Base-by-base conservation (phyloP, 1,140 invertebrate genomes). In the Yoshiicerus persimilis region DNA sequence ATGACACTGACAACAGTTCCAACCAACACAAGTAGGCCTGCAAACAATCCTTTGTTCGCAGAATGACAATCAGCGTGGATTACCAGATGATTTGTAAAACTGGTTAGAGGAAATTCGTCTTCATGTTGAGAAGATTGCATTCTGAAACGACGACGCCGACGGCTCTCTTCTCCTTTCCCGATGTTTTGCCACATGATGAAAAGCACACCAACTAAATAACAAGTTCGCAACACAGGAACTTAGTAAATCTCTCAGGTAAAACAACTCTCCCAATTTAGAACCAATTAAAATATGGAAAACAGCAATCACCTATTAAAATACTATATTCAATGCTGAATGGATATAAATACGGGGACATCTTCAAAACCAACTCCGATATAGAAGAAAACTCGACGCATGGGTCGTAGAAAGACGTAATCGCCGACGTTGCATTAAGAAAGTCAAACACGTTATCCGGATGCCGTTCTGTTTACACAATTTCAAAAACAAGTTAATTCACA, bases 311-410 rank as follows among this genome's bases (percentile, higher is more conserved):
- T 85, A 96, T 94, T 62, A 96, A 93, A 91, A 96, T 95, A 91
- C 94, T 95, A 91, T 95, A 96, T 92, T 96, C 95, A 27, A 96
- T 95, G 88, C 94, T 95, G 92, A 96, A 96, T 5, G 95, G 95
- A 91, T 95, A 96, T 16, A 96, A 92, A 91, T 96, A 96, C 0
- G 95, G 95, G 4, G 95, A 95, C 89, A 95, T 93, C 91, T 94
- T 89, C 75, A 92, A 91, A 70, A 92, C 91, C 86, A 92, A 89
- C 91, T 94, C 93, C 88, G 94, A 93, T 36, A 95, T 94, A 4
- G 93, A 90, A 4, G 92, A 93, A 34, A 94, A 89, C 13, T 92
- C 91, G 25, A 90, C 88, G 91, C 92, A 92, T 86, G 92, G 86
- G 88, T 91, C 91, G 62, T 87, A 87, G 84, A 91, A 86, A 5